Percentiles rank a stretch among this genome's conserved stretches.
Evolutionary conservation across 2,113 vertebrate species (phyloP).

Genomic region (Zootoca vivipara): DNA sequence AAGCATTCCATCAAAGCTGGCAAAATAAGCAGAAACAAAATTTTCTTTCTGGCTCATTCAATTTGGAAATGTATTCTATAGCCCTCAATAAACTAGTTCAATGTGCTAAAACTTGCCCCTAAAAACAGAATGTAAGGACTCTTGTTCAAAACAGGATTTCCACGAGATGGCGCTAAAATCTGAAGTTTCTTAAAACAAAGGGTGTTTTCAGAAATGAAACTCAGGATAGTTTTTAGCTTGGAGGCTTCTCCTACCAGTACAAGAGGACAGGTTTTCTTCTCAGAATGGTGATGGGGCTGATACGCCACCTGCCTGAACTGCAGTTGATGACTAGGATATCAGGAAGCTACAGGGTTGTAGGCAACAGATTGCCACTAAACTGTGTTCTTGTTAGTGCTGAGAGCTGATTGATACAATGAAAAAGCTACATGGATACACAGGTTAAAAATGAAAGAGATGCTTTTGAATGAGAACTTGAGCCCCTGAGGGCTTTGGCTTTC

Average conservation of each 20-base stretch:
- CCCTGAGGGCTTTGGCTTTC: background rate
- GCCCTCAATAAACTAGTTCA: background rate
- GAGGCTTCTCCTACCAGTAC: background rate
- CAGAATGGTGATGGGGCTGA: background rate
- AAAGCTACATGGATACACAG: background rate
- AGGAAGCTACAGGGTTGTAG: background rate
- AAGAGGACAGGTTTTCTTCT: background rate
- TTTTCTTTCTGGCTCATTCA: background rate
- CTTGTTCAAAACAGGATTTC: background rate
- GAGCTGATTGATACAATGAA: background rate
- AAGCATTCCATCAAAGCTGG: background rate
- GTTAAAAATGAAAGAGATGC: background rate
- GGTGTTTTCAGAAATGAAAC: too few species aligned
- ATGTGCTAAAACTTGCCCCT: background rate
- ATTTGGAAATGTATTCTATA: background rate
- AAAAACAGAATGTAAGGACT: background rate
- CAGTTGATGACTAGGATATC: background rate
- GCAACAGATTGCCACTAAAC: background rate
- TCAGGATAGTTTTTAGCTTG: background rate
- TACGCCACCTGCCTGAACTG: background rate
- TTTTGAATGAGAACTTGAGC: background rate
- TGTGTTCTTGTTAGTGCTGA: background rate
- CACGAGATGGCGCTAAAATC: slow-evolving; percentile 58
- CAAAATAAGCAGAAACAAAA: background rate
- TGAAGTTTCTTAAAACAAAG: background rate